These are phyloP conservation scores for Sarcophaga variegata DNA, from an alignment of 2,888 invertebrate genomes.

Conservation along the genomic window DNA sequence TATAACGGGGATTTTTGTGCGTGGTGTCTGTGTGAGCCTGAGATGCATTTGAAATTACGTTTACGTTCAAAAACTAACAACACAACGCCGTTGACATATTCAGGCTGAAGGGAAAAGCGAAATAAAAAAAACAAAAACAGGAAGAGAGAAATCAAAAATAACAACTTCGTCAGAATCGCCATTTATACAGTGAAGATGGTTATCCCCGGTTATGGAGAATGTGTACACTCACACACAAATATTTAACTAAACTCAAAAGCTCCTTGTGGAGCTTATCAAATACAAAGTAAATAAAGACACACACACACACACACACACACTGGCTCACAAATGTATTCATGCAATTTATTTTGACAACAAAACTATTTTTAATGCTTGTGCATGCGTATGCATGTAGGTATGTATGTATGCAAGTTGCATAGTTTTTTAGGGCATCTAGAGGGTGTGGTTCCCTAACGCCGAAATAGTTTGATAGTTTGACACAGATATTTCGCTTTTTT, in stretches of 20 bases:
- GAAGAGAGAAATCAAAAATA: slow-evolving; percentile 48
- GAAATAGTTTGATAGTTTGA: slow-evolving; percentile 68
- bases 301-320: not conserved
- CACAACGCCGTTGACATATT: slow-evolving; percentile 26
- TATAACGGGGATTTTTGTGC: not conserved
- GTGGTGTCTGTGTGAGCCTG: not conserved
- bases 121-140: slow-evolving; percentile 26
- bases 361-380: slow-evolving; percentile 47
- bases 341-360: slow-evolving; percentile 13
- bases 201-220: slow-evolving; percentile 12
- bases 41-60: slow-evolving; percentile 44
- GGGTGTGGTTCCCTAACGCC: slow-evolving; percentile 78
- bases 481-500: slow-evolving; percentile 48
- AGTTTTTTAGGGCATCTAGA: slow-evolving; percentile 79
- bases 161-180: slow-evolving; percentile 19
- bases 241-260: slow-evolving; percentile 45
- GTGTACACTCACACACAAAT: not conserved
- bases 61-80: slow-evolving; percentile 20
- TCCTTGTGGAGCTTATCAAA: slow-evolving; percentile 55
- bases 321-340: not conserved
- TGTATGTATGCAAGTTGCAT: slow-evolving; percentile 42
- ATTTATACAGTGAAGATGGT: slow-evolving; percentile 7
- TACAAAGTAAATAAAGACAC: slow-evolving; percentile 33
- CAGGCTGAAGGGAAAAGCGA: slow-evolving; percentile 5
- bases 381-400: not conserved